These are phyloP conservation scores for Aleiodes testaceus DNA, from an alignment of 2,888 invertebrate genomes.

Conservation along the genomic window DNA sequence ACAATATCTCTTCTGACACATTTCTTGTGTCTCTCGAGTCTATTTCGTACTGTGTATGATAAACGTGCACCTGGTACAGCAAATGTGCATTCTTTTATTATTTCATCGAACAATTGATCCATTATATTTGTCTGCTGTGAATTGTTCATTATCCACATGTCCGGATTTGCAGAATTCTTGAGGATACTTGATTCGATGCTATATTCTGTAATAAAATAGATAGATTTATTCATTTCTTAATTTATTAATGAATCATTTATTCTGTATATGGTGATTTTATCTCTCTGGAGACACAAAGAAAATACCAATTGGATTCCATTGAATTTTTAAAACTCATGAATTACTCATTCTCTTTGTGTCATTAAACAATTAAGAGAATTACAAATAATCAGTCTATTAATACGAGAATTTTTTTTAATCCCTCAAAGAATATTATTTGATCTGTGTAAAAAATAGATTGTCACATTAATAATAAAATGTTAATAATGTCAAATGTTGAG, in stretches of 20 bases:
- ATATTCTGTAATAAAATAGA: background rate
- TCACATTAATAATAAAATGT: conserved; percentile 18
- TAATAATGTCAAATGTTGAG: conserved; percentile 23
- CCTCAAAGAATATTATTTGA: background rate
- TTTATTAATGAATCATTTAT: conserved; percentile 5
- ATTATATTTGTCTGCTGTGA: conserved; percentile 56
- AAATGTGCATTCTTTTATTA: conserved; percentile 80
- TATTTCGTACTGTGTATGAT: conserved; percentile 74
- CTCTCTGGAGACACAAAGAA: background rate
- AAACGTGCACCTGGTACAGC: conserved; percentile 82
- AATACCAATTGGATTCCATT: conserved; percentile 8
- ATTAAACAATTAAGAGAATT: background rate
- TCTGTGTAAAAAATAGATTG: background rate
- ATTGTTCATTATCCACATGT: conserved; percentile 28
- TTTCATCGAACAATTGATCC: conserved; percentile 77
- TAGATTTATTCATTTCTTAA: too few relatives aligned
- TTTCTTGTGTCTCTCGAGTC: conserved; percentile 77
- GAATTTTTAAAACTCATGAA: background rate
- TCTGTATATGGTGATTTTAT: conserved; percentile 2
- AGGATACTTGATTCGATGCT: background rate
- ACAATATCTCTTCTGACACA: conserved; percentile 81
- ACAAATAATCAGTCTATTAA: background rate
- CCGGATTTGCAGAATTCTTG: background rate
- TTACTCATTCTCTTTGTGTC: conserved; percentile 15
- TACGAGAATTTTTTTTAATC: background rate